Percentiles rank a stretch among this genome's conserved stretches.
These are phyloP conservation scores for Cathartes aura DNA, from an alignment of 2,113 vertebrate genomes.

Conservation along the genomic window DNA sequence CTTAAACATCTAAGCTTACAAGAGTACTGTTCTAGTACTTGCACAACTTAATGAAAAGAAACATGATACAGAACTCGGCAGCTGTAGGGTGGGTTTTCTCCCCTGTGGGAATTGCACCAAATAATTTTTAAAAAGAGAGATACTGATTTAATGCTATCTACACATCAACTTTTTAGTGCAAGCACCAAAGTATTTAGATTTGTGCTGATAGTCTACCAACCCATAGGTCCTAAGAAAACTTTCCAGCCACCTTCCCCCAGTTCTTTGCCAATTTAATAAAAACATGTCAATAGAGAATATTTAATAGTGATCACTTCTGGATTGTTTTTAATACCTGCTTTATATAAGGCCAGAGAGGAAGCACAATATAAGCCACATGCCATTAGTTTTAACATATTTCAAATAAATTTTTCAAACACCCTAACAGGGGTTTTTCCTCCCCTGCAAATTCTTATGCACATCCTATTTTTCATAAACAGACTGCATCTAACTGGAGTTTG, in stretches of 20 bases:
- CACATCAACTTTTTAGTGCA: background rate
- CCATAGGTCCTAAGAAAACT: background rate
- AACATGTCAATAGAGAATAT: background rate
- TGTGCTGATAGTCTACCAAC: background rate
- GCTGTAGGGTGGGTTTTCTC: background rate
- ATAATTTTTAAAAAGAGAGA: background rate
- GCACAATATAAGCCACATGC: background rate
- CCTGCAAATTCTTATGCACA: background rate
- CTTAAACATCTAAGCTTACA: background rate
- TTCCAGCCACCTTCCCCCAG: background rate
- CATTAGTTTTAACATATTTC: background rate
- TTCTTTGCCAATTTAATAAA: background rate
- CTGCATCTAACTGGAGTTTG: background rate
- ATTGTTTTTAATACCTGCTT: background rate
- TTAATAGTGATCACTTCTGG: background rate
- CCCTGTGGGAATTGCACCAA: background rate
- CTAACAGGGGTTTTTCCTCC: background rate
- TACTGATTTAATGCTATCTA: background rate
- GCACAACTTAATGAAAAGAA: background rate
- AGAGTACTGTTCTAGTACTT: background rate
- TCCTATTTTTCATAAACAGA: background rate
- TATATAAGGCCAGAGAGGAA: background rate
- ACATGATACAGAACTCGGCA: background rate
- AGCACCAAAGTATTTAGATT: background rate
- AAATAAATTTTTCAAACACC: background rate